These are phyloP conservation scores for Eurystomus glaucurus DNA, from an alignment of 2,797 vertebrate species.

Conservation along the genomic window DNA sequence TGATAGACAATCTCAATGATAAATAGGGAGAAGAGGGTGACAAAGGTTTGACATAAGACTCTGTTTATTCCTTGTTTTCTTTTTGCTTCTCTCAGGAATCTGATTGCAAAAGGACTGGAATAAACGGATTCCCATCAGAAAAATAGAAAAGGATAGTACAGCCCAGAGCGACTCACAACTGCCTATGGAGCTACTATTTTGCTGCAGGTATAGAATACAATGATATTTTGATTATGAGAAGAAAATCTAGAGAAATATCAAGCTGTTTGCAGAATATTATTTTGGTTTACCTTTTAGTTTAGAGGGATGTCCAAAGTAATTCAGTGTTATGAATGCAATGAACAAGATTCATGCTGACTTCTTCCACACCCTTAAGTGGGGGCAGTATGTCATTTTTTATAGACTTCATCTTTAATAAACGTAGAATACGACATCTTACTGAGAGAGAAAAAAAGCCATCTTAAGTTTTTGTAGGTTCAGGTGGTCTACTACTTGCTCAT, in stretches of 20 bases:
- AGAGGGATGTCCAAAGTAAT: not conserved
- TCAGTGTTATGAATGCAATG: not conserved
- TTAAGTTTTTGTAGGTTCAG: not conserved
- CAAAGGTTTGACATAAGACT: not conserved
- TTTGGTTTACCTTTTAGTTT: not conserved
- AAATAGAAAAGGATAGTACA: not conserved
- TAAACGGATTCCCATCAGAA: not conserved
- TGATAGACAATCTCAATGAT: not conserved
- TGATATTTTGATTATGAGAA: constrained; percentile 61
- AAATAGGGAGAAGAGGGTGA: not conserved
- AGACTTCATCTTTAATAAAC: not conserved
- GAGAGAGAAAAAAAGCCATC: not conserved
- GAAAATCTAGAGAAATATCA: not conserved
- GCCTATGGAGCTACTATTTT: not conserved
- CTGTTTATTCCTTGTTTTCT: not conserved
- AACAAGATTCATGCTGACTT: not conserved
- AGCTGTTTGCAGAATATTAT: not conserved
- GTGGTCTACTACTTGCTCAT: not conserved
- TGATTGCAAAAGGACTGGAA: not conserved
- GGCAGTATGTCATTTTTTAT: not conserved
- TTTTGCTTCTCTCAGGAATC: not conserved
- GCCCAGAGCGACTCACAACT: constrained; percentile 18
- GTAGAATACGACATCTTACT: not conserved
- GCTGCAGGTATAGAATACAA: constrained; percentile 23
- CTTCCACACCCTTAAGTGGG: not conserved